Evolutionary conservation across 92 coral and sea anemone genomes (phyloP), one percentile per base, ranked within the genome.

Genomic region (Phenganax subtilis): DNA sequence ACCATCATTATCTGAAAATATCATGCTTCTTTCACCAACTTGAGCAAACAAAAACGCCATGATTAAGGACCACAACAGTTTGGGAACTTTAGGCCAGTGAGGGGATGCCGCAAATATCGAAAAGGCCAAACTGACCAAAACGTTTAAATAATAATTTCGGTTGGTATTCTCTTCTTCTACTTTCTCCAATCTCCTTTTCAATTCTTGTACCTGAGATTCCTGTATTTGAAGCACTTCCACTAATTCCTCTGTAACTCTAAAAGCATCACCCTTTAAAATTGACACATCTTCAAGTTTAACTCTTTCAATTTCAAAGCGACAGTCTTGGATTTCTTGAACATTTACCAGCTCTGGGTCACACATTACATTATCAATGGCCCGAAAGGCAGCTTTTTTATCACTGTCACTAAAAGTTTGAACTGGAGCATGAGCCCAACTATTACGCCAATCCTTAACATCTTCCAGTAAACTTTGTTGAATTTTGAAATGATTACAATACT

Each of bases 381-480:
- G 51, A 9, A 92, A 80, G 3, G 97, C 97, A 71, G 80, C 84
- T 27, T 71, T 54, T 58, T 73, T 90, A 72, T 90, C 86, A 37
- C 63, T 53, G 17, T 68, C 85, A 30, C 79, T 54, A 16, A 92
- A 84, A 27, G 81, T 89, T 28, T 88, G 97, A 54, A 80, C 75
- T 2, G 93, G 81, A 52, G 97, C 91, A 63, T 92, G 97, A 8
- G 89, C 97, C 97, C 93, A 92, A n/a, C 78, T 82, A 54, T 92
- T 92, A 11, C 97, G 85, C 20, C 86, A 69, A 1, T 87, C 89
- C n/a, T 83, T 86, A 0, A 92, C 86, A 1, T 76, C 74, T 3
- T 81, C 82, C 27, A 92, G 84, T 12, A 83, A 64, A 10, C 58
- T 27, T 12, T 28, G 6, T 75, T 75, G 82, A 17, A 86, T 25